Evolutionary conservation across 2,888 invertebrate species (phyloP), one percentile per base, ranked within the genome.

Genomic region (Melikaiella ostensackeni): DNA sequence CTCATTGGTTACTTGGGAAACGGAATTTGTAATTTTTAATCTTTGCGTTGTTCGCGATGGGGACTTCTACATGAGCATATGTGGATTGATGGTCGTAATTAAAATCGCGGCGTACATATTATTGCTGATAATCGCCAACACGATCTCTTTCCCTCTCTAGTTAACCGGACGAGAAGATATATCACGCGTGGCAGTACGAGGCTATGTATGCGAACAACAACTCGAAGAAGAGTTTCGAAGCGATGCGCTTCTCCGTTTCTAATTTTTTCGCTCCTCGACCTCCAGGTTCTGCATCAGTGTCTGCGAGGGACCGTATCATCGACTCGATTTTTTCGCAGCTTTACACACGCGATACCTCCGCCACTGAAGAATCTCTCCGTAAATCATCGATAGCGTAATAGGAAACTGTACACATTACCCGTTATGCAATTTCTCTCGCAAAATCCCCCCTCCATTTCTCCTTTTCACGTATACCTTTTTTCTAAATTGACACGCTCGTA

Each of bases 101-200:
- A 82, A 83, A 82, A 80, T 82, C 81, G 77, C 78, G 76, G 81
- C 63, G 79, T 80, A 79, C 80, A 79, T 78, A 83, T 83, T 82
- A 83, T 80, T 79, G 82, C 79, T 76, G 83, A 83, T 82, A 83
- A 83, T 83, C 83, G 80, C 79, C 74, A 79, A 81, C 82, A 81
- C 83, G 82, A 83, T 83, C 83, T 83, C 74, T 76, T 75, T 76
- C 59, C 78, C 73, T 74, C 33, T 76, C 74, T 38, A 30, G 70
- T 62, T 55, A 76, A 78, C 82, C 80, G 79, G 81, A 81, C 83
- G 83, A 80, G 77, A 77, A 78, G 80, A 81, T 83, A 78, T 81
- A 83, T 82, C 82, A 61, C 77, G 38, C 63, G 35, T 61, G 42
- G 75, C 75, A 38, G 75, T 62, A 75, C 62, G 62, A 59, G 62